phyloP scores from a whole-genome alignment of 2,797 vertebrate genomes.

The Crocodylus rhombifer region DNA sequence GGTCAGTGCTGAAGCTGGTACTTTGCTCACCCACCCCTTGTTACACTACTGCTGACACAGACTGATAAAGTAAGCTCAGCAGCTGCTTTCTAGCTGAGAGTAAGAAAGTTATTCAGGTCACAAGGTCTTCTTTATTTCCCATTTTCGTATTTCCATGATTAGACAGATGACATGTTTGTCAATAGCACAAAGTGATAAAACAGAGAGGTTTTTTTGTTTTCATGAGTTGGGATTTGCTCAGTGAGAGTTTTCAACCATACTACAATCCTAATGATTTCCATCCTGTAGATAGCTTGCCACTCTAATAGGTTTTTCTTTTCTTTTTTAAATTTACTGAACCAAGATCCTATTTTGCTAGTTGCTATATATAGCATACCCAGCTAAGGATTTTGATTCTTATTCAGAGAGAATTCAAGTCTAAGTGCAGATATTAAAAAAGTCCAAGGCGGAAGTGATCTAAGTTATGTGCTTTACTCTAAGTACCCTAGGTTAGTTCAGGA shows the following conservation, averaged over 20 bases:
- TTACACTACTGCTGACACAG: too few species aligned
- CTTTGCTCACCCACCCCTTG: too few species aligned
- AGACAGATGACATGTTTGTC: neutral
- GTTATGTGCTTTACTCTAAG: too few species aligned
- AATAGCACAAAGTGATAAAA: neutral
- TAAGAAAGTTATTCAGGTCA: neutral
- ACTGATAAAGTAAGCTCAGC: neutral
- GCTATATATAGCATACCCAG: neutral
- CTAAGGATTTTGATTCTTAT: neutral
- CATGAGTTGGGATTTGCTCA: neutral
- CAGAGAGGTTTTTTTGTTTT: neutral
- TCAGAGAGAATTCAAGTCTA: neutral
- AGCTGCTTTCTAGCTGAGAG: neutral
- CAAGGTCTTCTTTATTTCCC: neutral
- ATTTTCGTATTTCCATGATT: neutral
- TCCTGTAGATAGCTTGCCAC: neutral
- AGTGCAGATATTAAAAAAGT: too few species aligned
- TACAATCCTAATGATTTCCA: neutral
- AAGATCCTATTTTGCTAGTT: neutral
- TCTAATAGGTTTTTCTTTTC: neutral
- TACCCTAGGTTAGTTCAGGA: too few species aligned
- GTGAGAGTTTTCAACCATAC: conserved; percentile 4
- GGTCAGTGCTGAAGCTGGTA: too few species aligned
- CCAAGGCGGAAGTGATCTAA: too few species aligned
- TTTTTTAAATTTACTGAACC: neutral